Conservation (phyloP, 2,113 vertebrate species). For the Gracilinanus agilis region DNA sequence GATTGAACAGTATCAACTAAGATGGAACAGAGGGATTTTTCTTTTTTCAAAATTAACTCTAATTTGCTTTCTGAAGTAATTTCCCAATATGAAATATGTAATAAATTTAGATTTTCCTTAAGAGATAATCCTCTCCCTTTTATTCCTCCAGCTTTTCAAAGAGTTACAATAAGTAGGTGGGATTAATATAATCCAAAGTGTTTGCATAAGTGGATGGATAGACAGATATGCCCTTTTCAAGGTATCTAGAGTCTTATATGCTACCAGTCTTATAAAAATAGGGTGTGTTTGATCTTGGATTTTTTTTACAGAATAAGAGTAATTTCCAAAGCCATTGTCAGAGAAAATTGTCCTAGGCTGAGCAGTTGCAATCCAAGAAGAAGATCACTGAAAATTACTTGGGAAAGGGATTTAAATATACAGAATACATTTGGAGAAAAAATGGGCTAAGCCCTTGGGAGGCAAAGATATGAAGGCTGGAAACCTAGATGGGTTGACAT, state of each 20-base stretch:
- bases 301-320: constrained; percentile 37
- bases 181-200: constrained; percentile 11
- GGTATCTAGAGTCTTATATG: constrained; percentile 18
- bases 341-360: not conserved
- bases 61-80: constrained; percentile 70
- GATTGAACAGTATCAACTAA: constrained; percentile 53
- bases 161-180: constrained; percentile 19
- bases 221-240: constrained; percentile 30
- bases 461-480: not conserved
- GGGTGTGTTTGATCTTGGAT: constrained; percentile 25
- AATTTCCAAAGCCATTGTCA: not conserved
- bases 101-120: constrained; percentile 48
- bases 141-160: constrained; percentile 51
- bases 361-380: not conserved
- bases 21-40: constrained; percentile 55
- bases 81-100: constrained; percentile 57
- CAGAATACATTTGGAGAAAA: not conserved
- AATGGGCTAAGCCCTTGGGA: not conserved
- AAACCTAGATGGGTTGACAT: not conserved
- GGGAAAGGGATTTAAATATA: not conserved
- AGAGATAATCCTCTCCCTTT: constrained; percentile 37
- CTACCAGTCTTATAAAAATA: constrained; percentile 20
- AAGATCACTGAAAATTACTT: constrained; percentile 6
- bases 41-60: constrained; percentile 59
- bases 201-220: constrained; percentile 51